Evolutionary conservation across 1,140 invertebrate genomes (phyloP).

Genomic region (Anthonomus grandis): DNA sequence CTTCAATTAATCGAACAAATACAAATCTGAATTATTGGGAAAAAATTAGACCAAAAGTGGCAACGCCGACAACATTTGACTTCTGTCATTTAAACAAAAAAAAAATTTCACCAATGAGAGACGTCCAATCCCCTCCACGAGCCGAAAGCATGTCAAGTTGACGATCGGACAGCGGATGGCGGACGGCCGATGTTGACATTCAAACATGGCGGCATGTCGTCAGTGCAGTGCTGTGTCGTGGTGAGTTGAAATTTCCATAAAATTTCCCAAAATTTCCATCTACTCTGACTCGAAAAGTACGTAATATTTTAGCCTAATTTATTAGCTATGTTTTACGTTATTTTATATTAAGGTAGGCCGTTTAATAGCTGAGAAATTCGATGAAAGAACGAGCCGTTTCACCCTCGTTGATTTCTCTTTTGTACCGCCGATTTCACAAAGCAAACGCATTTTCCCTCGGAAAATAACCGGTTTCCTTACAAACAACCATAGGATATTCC

Average conservation of each 20-base stretch:
- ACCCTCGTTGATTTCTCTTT: slow-evolving; percentile 38
- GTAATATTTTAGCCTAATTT: slow-evolving; percentile 19
- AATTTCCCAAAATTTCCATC: slow-evolving; percentile 36
- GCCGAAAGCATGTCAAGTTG: slow-evolving; percentile 17
- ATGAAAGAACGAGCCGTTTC: slow-evolving; percentile 11
- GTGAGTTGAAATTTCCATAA: slow-evolving; percentile 56
- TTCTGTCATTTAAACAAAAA: background rate
- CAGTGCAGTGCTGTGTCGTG: slow-evolving; percentile 91
- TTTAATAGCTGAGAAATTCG: slow-evolving; percentile 1
- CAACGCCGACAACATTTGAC: too few species aligned
- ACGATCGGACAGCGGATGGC: slow-evolving; percentile 8
- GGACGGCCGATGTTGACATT: slow-evolving; percentile 57
- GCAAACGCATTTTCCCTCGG: background rate
- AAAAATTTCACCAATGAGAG: too few species aligned
- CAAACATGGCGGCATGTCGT: slow-evolving; percentile 93
- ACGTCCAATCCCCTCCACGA: too few species aligned
- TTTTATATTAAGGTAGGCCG: background rate
- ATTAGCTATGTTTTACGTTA: background rate
- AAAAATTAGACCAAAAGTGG: too few species aligned
- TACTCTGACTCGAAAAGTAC: slow-evolving; percentile 35
- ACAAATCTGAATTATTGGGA: too few species aligned
- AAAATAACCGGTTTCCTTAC: slow-evolving; percentile 5
- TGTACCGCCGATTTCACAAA: slow-evolving; percentile 33
- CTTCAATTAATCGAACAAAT: too few species aligned
- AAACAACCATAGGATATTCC: too few species aligned